Evolutionary conservation across 2,797 vertebrate genomes (phyloP), one percentile per base, ranked within the genome.

Genomic region (Pangasius djambal): DNA sequence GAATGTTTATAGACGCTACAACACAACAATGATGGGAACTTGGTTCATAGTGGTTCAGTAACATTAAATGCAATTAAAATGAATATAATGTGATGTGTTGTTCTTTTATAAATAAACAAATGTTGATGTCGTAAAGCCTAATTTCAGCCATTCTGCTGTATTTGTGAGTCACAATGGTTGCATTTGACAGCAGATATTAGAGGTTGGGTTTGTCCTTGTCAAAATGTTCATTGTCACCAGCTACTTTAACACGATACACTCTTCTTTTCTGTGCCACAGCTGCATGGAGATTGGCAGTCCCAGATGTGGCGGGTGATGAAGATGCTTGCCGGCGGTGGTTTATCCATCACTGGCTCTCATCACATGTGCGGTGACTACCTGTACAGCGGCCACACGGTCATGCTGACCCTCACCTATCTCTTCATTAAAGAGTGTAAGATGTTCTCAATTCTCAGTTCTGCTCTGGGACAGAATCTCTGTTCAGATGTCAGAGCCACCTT

Each of bases 321-420:
- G 87, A 88, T 98, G 94, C 94, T 97, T 44, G 97, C 97, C 0
- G 97, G 97, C 0, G 97, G 97, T 1, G 97, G 97, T 55, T 94
- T 98, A 77, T 97, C 97, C 85, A 97, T 98, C 94, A 98, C 97
- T 0, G 97, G 97, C 31, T 95, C 97, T 87, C 97, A 98, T 94
- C 95, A 96, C 93, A 96, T 98, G 97, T 98, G 97, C 50, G 97
- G 97, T 0, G 97, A 98, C 92, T 98, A 97, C 88, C 95, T 98
- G 89, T 98, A 97, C 95, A 98, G 97, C 0, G 97, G 97, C 18
- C 97, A 98, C 94, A 98, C 97, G 0, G 97, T 98, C 94, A 97
- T 97, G 93, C 89, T 97, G 40, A 97, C 97, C 0, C 96, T 98
- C 84, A 97, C 96, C 1, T 97, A 97, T 95, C 94, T 97, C 92